A percentile compares a stretch with the other conserved stretches of the same genome.
Evolutionary conservation across 2,797 vertebrate species (phyloP).

Genomic region (Cynodonichthys magdalenae): DNA sequence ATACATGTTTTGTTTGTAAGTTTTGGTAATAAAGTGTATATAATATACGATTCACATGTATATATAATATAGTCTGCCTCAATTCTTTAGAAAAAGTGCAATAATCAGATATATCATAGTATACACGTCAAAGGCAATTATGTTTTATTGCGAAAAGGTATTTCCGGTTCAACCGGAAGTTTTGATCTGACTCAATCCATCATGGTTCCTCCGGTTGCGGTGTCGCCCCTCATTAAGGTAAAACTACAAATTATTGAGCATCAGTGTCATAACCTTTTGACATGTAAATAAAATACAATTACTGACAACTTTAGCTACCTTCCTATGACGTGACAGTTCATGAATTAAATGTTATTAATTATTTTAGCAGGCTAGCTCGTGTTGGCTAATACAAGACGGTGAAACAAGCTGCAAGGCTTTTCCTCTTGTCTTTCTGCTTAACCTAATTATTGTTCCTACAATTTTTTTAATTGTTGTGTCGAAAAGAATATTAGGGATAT

Average conservation of each 20-base stretch:
- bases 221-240: slow-evolving; percentile 93
- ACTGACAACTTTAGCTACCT: background rate
- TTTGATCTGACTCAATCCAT: slow-evolving; percentile 44
- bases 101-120: too few relatives aligned
- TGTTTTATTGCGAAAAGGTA: background rate
- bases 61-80: background rate
- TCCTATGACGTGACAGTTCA: rapidly evolving
- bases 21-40: background rate
- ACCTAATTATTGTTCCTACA: too few relatives aligned
- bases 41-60: background rate
- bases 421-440: too few relatives aligned
- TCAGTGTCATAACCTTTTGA: background rate
- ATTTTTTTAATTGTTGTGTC: too few relatives aligned
- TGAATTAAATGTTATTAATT: too few relatives aligned
- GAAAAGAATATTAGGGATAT: too few relatives aligned
- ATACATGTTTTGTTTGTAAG: too few relatives aligned
- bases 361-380: slow-evolving; percentile 25
- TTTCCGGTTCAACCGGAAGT: slow-evolving; percentile 52
- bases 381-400: too few relatives aligned
- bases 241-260: background rate
- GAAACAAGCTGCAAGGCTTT: background rate
- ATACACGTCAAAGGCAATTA: too few relatives aligned
- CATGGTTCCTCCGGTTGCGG: slow-evolving; percentile 88
- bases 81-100: background rate
- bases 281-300: rapidly evolving